A percentile compares a stretch with the other conserved stretches of the same genome.
Conservation (phyloP, 1,140 invertebrate genomes). For the Aphaenogaster ashmeadi region DNA sequence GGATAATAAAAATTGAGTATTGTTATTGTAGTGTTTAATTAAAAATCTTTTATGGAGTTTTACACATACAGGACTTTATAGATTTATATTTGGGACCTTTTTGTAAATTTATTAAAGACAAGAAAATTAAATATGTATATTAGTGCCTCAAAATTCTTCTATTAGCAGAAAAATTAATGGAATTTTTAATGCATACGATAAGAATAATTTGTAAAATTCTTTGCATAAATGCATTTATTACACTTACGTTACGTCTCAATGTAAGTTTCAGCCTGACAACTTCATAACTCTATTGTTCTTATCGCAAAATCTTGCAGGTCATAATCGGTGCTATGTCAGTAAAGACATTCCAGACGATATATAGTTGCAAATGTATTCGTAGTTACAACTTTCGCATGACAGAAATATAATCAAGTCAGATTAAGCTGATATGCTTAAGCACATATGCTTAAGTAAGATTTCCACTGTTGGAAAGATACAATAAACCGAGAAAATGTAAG, state of each 20-base stretch:
- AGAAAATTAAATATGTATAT: not conserved
- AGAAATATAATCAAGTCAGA: slow-evolving; percentile 27
- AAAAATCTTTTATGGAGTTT: not conserved
- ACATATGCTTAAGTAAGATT: slow-evolving; percentile 10
- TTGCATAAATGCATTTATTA: slow-evolving; percentile 13
- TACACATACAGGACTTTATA: not conserved
- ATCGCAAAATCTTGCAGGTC: slow-evolving; percentile 45
- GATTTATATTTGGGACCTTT: not conserved
- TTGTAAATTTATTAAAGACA: not conserved
- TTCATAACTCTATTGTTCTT: slow-evolving; percentile 57
- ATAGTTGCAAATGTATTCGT: slow-evolving; percentile 34
- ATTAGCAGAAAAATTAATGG: not conserved
- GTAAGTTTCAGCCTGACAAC: slow-evolving; percentile 20
- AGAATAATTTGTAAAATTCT: slow-evolving; percentile 1
- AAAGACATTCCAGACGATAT: slow-evolving; percentile 14
- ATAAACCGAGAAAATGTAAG: not conserved
- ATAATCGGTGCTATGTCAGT: slow-evolving; percentile 4
- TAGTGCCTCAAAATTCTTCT: not conserved
- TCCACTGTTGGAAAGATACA: not conserved
- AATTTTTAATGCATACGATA: not conserved
- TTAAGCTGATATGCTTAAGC: not conserved
- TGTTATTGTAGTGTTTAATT: not conserved
- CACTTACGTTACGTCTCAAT: not conserved
- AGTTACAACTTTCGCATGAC: slow-evolving; percentile 44
- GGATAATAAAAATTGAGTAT: not conserved